Evolutionary conservation across 2,888 invertebrate species (phyloP), one percentile per base, ranked within the genome.

Genomic region (Brachyptera putata): DNA sequence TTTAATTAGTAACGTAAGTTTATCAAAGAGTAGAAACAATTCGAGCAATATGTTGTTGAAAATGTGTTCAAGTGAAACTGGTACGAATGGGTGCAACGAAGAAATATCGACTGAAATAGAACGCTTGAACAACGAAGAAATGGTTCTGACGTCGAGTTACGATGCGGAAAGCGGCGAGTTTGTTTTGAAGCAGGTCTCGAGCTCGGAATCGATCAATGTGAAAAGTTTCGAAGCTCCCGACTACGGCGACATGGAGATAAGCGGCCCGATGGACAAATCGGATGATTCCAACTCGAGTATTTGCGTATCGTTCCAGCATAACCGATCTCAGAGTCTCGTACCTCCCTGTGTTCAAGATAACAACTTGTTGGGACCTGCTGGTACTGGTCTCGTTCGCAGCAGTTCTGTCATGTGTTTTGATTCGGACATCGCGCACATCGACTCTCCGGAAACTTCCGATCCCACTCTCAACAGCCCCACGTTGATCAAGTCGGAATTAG

Each of bases 371-470:
- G 7, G 11, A 30, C 30, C 30, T 30, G 7, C 30, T 30, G 30
- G 11, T 30, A 5, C 30, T 11, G 30, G 30, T 11, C 2, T 58
- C 21, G 53, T 56, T 3, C 41, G 61, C 9, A 58, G 63, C 49
- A 36, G 50, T 7, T 64, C 63, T 4, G 46, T 61, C 13, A 58
- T 57, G 13, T 57, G 60, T 48, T 57, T 64, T 41, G 55, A 64
- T 26, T 56, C 76, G 69, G 81, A 65, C 77, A 86, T 91, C 56
- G 84, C 84, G 11, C 91, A 91, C 69, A 91, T 91, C 57, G 91
- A 91, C 71, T 91, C 90, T 0, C 89, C 91, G 0, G 91, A 91
- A 76, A 80, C 83, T 11, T 89, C 89, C 4, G 90, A 91, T 50
- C 68, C 69, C 49, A 69, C 68, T 58, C 67, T 69, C 4, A 37